Conservation (phyloP, 2,888 invertebrate species). For the Clistopyga incitator region DNA sequence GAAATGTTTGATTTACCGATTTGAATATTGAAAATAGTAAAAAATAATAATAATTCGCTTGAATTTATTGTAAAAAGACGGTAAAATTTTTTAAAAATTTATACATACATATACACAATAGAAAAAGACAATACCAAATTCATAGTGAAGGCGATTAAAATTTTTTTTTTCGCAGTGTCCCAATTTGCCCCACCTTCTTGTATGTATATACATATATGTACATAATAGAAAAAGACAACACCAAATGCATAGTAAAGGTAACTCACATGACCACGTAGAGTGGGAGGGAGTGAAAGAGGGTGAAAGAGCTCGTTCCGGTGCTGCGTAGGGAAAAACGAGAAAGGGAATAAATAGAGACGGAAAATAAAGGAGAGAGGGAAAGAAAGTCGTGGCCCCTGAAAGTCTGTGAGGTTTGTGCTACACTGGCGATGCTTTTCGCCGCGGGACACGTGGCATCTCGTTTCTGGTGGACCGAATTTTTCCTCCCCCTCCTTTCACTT, state of each 20-base stretch:
- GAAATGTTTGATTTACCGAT: too few species aligned
- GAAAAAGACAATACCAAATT: too few species aligned
- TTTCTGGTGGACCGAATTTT: constrained; percentile 57
- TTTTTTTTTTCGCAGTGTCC: too few species aligned
- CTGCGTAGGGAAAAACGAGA: constrained; percentile 21
- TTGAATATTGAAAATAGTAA: too few species aligned
- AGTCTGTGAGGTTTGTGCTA: constrained; percentile 28
- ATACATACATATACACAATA: too few species aligned
- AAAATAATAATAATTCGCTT: too few species aligned
- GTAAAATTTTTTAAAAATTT: too few species aligned
- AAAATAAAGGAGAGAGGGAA: constrained; percentile 2
- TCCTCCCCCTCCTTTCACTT: constrained; percentile 10
- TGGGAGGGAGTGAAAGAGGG: constrained; percentile 52
- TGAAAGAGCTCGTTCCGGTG: constrained; percentile 3
- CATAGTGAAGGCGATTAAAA: too few species aligned
- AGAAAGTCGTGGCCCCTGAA: neutral
- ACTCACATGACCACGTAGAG: constrained; percentile 72
- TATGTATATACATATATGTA: neutral
- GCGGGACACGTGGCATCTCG: constrained; percentile 75
- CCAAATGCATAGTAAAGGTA: constrained; percentile 71
- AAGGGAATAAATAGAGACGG: neutral
- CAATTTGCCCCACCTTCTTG: too few species aligned
- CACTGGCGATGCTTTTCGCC: constrained; percentile 47
- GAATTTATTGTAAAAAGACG: too few species aligned
- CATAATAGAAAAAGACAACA: constrained; percentile 68